phyloP scores from a whole-genome alignment of 2,113 vertebrate species.

The Odocoileus hemionus region DNA sequence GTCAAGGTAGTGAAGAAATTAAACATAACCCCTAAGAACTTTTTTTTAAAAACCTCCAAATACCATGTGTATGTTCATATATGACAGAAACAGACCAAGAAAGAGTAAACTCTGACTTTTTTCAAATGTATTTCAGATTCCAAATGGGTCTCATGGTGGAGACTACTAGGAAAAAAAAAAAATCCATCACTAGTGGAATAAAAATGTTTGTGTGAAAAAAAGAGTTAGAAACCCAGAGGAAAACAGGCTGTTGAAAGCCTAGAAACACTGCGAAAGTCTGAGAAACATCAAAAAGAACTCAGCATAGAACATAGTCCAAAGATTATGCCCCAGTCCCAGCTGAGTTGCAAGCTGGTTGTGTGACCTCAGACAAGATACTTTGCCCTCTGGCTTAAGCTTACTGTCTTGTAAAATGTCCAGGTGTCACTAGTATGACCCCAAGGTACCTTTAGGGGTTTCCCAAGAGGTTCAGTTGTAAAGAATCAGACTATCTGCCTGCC shows the following conservation, averaged over 20 bases:
- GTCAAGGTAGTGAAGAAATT: conserved; percentile 33
- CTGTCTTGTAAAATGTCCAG: neutral
- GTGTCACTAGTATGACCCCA: neutral
- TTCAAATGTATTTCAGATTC: neutral
- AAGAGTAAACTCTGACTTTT: neutral
- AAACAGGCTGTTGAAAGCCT: neutral
- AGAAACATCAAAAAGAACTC: neutral
- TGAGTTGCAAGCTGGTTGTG: neutral
- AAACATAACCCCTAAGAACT: conserved; percentile 4
- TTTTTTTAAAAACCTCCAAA: neutral
- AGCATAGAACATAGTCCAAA: neutral
- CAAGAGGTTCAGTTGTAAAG: neutral
- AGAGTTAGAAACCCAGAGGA: neutral
- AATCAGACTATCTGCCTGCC: neutral
- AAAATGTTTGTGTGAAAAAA: neutral
- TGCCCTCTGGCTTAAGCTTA: neutral
- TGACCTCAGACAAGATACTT: neutral
- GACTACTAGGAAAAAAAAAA: neutral
- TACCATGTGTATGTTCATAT: neutral
- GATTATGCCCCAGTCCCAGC: neutral
- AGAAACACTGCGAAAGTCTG: neutral
- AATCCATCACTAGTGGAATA: neutral
- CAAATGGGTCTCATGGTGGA: neutral
- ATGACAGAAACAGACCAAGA: neutral
- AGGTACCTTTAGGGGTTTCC: neutral